These are phyloP conservation scores for Geophilus truncorum DNA, from an alignment of 2,888 invertebrate genomes.

Conservation along the genomic window DNA sequence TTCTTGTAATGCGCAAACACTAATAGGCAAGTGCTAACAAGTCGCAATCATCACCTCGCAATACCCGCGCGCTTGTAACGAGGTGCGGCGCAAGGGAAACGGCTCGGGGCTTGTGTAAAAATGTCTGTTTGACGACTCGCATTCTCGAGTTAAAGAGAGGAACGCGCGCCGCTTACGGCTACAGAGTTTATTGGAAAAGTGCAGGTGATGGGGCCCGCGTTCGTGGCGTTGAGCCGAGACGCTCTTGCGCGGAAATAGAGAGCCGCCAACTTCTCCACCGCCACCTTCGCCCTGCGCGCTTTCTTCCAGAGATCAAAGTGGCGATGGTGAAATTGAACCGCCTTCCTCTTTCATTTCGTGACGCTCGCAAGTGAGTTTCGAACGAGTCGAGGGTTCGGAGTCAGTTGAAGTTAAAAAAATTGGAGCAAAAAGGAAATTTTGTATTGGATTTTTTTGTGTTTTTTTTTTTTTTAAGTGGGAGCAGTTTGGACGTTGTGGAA, in stretches of 20 bases:
- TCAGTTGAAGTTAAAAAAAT: neutral
- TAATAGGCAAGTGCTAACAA: conserved; percentile 27
- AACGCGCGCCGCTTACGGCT: conserved; percentile 15
- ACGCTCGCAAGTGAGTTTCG: neutral
- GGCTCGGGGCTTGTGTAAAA: neutral
- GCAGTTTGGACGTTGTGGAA: too few species aligned
- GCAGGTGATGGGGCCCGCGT: neutral
- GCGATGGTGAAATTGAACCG: conserved; percentile 6
- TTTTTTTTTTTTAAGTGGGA: too few species aligned
- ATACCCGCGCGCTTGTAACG: neutral
- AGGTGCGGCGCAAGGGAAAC: neutral
- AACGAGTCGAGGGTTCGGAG: neutral
- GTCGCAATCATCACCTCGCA: conserved; percentile 7
- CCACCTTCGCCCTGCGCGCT: neutral
- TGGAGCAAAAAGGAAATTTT: neutral
- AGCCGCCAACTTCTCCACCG: too few species aligned
- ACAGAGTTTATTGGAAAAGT: conserved; percentile 9
- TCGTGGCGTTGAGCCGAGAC: neutral
- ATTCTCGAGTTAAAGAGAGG: neutral
- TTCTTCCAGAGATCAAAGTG: conserved; percentile 13
- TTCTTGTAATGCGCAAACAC: conserved; percentile 17
- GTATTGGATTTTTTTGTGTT: too few species aligned
- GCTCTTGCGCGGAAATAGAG: conserved; percentile 11
- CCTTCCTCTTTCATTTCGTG: conserved; percentile 13
- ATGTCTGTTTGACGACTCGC: conserved; percentile 1